A percentile compares a stretch with the other conserved stretches of the same genome.
Evolutionary conservation across 2,888 invertebrate species (phyloP).

Genomic region (Anodontia alba): DNA sequence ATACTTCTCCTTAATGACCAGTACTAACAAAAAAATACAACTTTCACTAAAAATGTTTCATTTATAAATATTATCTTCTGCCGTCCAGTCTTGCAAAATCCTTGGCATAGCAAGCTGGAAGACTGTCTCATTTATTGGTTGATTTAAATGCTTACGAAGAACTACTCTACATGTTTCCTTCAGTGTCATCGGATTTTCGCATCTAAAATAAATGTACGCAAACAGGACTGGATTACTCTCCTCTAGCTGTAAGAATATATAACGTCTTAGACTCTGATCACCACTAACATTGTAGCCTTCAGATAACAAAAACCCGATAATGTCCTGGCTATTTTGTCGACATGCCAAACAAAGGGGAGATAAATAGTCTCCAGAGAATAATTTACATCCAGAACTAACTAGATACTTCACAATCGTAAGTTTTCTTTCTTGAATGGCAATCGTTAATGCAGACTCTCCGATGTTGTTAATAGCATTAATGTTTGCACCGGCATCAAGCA

Average conservation of each 20-base stretch:
- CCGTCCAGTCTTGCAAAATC: conserved; percentile 54
- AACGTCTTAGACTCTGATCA: conserved; percentile 56
- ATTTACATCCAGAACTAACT: conserved; percentile 60
- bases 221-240: conserved; percentile 63
- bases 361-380: conserved; percentile 59
- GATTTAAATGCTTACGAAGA: conserved; percentile 49
- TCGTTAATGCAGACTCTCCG: conserved; percentile 71
- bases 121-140: conserved; percentile 34
- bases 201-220: conserved; percentile 52
- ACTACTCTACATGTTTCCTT: conserved; percentile 61
- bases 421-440: conserved; percentile 68
- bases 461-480: conserved; percentile 64
- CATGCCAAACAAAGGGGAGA: conserved; percentile 68
- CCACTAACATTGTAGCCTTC: conserved; percentile 65
- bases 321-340: conserved; percentile 57
- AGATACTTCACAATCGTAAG: conserved; percentile 58
- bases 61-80: conserved; percentile 60
- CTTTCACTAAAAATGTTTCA: neutral
- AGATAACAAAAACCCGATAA: conserved; percentile 66
- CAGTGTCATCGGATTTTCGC: conserved; percentile 61
- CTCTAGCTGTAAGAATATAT: conserved; percentile 60
- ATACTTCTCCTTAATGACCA: no score
- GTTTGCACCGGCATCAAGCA: conserved; percentile 71
- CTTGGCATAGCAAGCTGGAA: conserved; percentile 57
- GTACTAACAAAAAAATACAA: no score